A percentile compares a stretch with the other conserved stretches of the same genome.
Conservation (phyloP, 2,888 invertebrate species). For the Daptonema setosum region DNA sequence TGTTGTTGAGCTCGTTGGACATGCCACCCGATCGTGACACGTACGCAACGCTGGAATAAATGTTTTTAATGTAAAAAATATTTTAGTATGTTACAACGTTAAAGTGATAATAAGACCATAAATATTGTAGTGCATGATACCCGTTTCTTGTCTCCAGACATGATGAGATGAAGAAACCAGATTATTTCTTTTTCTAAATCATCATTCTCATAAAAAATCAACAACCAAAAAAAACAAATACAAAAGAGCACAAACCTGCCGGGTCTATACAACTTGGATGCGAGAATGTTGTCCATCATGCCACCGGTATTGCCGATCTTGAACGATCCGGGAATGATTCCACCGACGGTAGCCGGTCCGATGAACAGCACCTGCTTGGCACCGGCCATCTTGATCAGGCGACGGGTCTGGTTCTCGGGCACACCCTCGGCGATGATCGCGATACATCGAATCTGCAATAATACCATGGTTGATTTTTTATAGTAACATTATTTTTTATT, state of each 20-base stretch:
- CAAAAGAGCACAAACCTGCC: conserved; percentile 39
- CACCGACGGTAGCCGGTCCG: conserved; percentile 52
- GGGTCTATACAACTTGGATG: conserved; percentile 82
- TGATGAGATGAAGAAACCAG: too few relatives aligned
- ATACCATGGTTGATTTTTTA: neutral
- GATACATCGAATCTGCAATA: conserved; percentile 57
- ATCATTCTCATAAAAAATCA: neutral
- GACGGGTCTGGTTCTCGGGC: conserved; percentile 90
- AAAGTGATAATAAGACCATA: too few relatives aligned
- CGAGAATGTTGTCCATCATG: conserved; percentile 96
- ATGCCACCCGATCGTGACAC: conserved; percentile 96
- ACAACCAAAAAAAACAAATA: neutral
- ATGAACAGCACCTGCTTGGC: conserved; percentile 65
- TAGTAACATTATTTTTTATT: neutral
- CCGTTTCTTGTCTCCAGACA: too few relatives aligned
- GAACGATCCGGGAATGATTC: conserved; percentile 92
- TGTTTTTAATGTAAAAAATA: too few relatives aligned
- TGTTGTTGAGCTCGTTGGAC: conserved; percentile 97
- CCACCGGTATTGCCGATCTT: conserved; percentile 92
- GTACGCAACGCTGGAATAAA: conserved; percentile 60
- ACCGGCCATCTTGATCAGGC: conserved; percentile 47
- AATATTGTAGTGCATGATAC: too few relatives aligned
- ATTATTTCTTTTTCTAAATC: too few relatives aligned
- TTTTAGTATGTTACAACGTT: too few relatives aligned
- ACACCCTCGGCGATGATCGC: conserved; percentile 99